Conservation (phyloP, 1,140 invertebrate species). For the Aphaenogaster rudis region DNA sequence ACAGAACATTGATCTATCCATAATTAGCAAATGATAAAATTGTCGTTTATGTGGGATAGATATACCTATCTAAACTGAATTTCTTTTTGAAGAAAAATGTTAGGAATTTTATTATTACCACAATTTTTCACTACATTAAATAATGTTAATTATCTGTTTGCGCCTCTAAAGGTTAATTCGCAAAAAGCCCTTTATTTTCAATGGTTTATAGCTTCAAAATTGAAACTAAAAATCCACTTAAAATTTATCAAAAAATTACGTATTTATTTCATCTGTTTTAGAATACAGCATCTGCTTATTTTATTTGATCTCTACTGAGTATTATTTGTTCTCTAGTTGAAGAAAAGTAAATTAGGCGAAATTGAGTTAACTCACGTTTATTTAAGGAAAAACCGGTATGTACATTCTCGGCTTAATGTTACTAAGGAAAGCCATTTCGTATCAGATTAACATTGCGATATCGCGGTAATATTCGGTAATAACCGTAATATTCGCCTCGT, state of each 20-base stretch:
- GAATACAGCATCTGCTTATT: not conserved
- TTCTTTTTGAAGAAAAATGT: not conserved
- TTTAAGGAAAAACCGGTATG: not conserved
- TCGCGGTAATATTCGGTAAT: slow-evolving; percentile 41
- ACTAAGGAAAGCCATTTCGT: slow-evolving; percentile 8
- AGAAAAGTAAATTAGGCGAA: not conserved
- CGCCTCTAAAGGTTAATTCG: not conserved
- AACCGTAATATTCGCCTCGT: slow-evolving; percentile 50
- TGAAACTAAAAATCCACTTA: not conserved
- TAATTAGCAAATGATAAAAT: not conserved
- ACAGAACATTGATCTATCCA: not conserved
- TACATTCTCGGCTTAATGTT: slow-evolving; percentile 7
- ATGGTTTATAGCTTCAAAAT: not conserved
- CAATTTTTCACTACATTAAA: slow-evolving; percentile 3
- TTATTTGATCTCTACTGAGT: not conserved
- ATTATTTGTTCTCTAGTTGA: not conserved
- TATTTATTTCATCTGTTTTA: not conserved
- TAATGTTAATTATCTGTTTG: not conserved
- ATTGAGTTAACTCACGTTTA: not conserved
- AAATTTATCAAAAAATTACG: slow-evolving; percentile 4
- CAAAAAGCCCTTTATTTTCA: not conserved
- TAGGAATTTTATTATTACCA: not conserved
- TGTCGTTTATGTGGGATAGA: not conserved
- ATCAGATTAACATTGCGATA: slow-evolving; percentile 49
- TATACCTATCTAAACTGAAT: not conserved